Evolutionary conservation across 1,140 invertebrate species (phyloP), one percentile per base, ranked within the genome.

Genomic region (Cydia fagiglandana): DNA sequence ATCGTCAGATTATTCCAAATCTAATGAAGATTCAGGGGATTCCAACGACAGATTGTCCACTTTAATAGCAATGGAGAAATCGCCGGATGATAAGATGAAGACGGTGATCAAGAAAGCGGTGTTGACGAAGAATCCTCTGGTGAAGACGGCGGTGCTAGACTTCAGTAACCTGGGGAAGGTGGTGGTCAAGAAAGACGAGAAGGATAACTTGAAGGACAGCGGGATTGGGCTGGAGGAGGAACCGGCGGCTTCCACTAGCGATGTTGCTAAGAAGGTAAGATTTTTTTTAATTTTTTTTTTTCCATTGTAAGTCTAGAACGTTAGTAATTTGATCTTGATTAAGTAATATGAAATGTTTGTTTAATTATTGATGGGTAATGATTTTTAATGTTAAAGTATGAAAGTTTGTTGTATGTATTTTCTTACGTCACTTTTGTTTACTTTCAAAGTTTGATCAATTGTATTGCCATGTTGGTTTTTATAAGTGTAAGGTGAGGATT

Each of bases 41-140:
- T 91, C 90, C 10, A 91, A 90, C 30, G 91, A 93, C 68, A 88
- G 82, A 66, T 66, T 91, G n/a, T 91, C 91, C 4, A 91, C 91
- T 20, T 73, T 93, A 17, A 88, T 93, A 38, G 91, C 91, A 0
- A 81, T 90, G 15, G 91, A 91, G 74, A 91, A 91, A 53, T 93
- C 91, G 0, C 90, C 90, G 9, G 85, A 90, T 17, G 90, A 93
- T 3, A 89, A 91, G 77, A 93, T 93, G 89, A 93, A 89, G 81
- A 89, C 85, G 24, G 88, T 89, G 20, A 93, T 90, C 64, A 93
- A 93, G 78, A 92, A 92, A 73, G 87, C 91, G 2, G 85, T 93
- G 4, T 64, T 93, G 47, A 84, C 88, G 4, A 92, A 91, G 77
- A 93, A 91, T 77, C 81, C 79, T 77, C 80, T 93, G 64, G 89